Conservation (phyloP, 2,113 vertebrate species). For the Arenaria interpres region DNA sequence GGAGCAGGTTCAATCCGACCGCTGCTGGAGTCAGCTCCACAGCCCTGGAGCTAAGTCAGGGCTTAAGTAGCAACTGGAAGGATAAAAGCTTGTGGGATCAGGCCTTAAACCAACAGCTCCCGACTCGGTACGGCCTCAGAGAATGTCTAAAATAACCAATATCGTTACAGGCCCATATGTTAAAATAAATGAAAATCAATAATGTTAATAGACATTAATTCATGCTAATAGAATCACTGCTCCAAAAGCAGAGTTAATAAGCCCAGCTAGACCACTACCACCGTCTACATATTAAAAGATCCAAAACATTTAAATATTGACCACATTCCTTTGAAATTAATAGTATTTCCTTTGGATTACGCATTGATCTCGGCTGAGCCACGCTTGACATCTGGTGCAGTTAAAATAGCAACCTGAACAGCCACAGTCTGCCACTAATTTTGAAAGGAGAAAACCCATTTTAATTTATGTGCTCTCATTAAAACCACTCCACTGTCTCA, state of each 20-base stretch:
- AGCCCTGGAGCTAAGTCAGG: constrained; percentile 42
- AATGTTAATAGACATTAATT: constrained; percentile 51
- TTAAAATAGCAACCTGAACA: constrained; percentile 55
- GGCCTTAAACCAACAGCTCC: constrained; percentile 51
- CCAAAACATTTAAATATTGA: constrained; percentile 34
- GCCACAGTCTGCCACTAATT: constrained; percentile 12
- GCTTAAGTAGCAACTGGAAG: constrained; percentile 45
- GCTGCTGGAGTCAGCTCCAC: not conserved
- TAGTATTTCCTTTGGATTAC: constrained; percentile 64
- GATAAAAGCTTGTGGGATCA: constrained; percentile 50
- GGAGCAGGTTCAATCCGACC: not conserved
- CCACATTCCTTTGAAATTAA: constrained; percentile 65
- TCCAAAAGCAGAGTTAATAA: constrained; percentile 48
- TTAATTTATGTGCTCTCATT: not conserved
- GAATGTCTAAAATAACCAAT: constrained; percentile 13
- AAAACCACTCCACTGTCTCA: not conserved
- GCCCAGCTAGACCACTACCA: constrained; percentile 35
- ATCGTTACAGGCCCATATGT: not conserved
- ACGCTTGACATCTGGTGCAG: constrained; percentile 44
- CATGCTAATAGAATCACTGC: constrained; percentile 29
- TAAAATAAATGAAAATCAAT: constrained; percentile 50
- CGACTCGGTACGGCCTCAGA: not conserved
- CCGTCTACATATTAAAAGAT: not conserved
- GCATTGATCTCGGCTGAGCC: constrained; percentile 27
- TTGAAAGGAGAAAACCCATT: not conserved